These are phyloP conservation scores for Mionectes macconnelli DNA, from an alignment of 2,113 vertebrate species.

Conservation along the genomic window DNA sequence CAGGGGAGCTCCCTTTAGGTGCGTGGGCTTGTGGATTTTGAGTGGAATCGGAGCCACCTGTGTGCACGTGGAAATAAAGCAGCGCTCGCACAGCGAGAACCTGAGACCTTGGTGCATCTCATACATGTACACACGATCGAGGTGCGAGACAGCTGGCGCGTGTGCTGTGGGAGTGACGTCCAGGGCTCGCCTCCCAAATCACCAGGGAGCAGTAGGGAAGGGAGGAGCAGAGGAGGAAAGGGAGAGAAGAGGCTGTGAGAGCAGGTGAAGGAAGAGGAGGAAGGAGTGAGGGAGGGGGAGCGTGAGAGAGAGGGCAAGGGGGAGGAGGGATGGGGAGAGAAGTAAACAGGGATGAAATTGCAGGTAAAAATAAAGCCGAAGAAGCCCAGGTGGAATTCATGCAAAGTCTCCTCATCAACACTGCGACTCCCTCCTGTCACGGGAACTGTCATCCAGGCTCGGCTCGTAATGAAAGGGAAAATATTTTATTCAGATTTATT, in stretches of 20 bases:
- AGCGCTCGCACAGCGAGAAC: rapidly evolving
- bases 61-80: rapidly evolving
- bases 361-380: slow-evolving; percentile 85
- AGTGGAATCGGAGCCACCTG: rapidly evolving
- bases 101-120: not conserved
- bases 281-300: not conserved
- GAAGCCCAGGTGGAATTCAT: slow-evolving; percentile 94
- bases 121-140: rapidly evolving
- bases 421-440: slow-evolving; percentile 88
- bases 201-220: not conserved
- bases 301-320: slow-evolving; percentile 39
- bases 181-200: slow-evolving; percentile 12
- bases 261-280: not conserved
- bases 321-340: slow-evolving; percentile 46
- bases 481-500: slow-evolving; percentile 99
- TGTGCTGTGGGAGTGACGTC: not conserved
- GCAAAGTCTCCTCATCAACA: slow-evolving; percentile 96
- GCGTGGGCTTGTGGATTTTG: not conserved
- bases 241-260: not conserved
- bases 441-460: slow-evolving; percentile 92
- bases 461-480: slow-evolving; percentile 99
- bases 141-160: not conserved
- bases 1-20: not conserved
- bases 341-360: slow-evolving; percentile 73
- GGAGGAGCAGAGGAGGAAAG: not conserved